Evolutionary conservation across 2,113 vertebrate species (phyloP), one percentile per base, ranked within the genome.

Genomic region (Mugil cephalus): DNA sequence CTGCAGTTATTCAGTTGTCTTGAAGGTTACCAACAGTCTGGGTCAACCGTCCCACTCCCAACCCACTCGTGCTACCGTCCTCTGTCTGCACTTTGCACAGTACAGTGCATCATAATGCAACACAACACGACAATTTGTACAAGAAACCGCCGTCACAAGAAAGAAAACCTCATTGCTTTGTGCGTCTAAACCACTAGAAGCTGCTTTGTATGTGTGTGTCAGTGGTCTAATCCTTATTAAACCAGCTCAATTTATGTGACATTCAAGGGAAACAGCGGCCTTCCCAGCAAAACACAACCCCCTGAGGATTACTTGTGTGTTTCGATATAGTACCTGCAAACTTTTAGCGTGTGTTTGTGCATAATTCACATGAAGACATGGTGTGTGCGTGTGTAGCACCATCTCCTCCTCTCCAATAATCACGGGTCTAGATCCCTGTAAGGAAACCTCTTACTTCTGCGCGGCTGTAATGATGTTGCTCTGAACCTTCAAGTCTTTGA

Each of bases 181-280:
- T 63, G 17, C 17, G 3, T 63, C 54, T 30, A 30, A 9, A 12
- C 4, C 43, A 30, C 4, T 0, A 34, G 4, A 7, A 6, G 8
- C 1, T 6, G 7, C 13, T 56, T 3, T 53, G 8, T 35, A 14
- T 58, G 55, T 30, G 4, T 56, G 15, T 36, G 24, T 45, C 12
- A n/a, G 4, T n/a, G 24, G 4, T 24, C 39, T 69, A 59, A 69
- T 80, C 53, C 60, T 69, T n/a, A 60, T 70, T 65, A 70, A 59
- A 60, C 6, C 0, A 6, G 4, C 13, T 65, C 7, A 43, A 36
- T 71, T 48, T 54, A 17, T 76, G 47, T 13, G 5, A 17, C 43
- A 12, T 65, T 53, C 21, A 42, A 35, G 10, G 1, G 1, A 19
- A 18, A 43, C 59, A 15, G 40, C 14, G 35, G 9, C 14, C 9